Percentiles rank a stretch among this genome's conserved stretches.
Conservation (phyloP, 2,797 vertebrate genomes). For the Scyliorhinus canicula region DNA sequence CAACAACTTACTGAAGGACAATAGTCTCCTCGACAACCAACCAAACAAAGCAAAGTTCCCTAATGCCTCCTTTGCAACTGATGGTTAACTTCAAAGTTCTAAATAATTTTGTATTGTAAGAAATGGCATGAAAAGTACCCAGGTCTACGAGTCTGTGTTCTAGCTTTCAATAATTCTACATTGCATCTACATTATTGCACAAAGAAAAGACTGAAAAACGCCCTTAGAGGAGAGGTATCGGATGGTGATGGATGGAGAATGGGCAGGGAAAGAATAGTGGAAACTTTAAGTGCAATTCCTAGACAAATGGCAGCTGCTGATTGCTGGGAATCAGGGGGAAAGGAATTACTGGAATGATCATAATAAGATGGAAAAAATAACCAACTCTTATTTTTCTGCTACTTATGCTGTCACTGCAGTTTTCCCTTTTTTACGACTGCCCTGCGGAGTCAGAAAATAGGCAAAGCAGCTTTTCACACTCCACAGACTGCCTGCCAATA, state of each 20-base stretch:
- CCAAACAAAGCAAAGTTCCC: background rate
- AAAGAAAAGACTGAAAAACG: background rate
- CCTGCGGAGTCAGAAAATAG: background rate
- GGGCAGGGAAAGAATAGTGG: background rate
- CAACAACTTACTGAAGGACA: conserved; percentile 4
- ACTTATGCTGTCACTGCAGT: background rate
- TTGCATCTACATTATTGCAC: background rate
- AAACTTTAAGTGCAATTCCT: background rate
- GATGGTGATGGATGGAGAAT: background rate
- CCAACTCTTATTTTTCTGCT: conserved; percentile 1
- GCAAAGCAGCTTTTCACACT: background rate
- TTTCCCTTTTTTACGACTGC: background rate
- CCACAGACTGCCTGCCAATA: background rate
- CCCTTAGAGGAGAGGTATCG: background rate
- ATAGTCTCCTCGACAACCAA: background rate
- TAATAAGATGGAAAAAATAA: conserved; percentile 20
- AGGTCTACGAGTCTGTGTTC: no score
- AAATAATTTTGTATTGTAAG: background rate
- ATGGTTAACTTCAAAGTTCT: background rate
- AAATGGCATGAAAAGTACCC: background rate
- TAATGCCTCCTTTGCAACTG: background rate
- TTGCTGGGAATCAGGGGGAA: background rate
- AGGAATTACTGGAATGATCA: background rate
- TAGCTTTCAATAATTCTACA: no score
- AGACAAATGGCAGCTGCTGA: background rate